A percentile compares a stretch with the other conserved stretches of the same genome.
These are phyloP conservation scores for Acleris literana DNA, from an alignment of 2,888 invertebrate species.

Conservation along the genomic window DNA sequence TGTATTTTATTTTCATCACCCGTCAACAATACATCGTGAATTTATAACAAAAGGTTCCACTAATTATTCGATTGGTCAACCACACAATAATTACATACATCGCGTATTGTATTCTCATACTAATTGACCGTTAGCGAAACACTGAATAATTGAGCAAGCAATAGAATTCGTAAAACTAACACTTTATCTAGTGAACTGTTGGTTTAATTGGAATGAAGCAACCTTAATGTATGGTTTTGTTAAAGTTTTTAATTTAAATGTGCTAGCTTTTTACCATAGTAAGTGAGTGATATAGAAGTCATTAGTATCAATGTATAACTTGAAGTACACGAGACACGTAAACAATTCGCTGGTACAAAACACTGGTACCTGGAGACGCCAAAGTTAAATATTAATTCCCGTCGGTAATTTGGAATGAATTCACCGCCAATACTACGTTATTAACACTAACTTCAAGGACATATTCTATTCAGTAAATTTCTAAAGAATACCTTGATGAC, in stretches of 20 bases:
- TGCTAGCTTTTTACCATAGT: too few species aligned
- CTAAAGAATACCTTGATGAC: too few species aligned
- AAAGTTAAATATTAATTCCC: too few species aligned
- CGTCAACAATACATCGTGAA: conserved; percentile 15
- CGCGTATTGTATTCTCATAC: conserved; percentile 14
- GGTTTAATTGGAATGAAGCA: conserved; percentile 19
- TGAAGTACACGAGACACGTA: too few species aligned
- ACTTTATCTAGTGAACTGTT: conserved; percentile 10
- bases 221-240: background rate
- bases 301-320: too few species aligned
- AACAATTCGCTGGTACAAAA: too few species aligned
- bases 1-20: conserved; percentile 8
- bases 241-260: background rate
- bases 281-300: too few species aligned
- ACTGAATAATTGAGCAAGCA: conserved; percentile 15
- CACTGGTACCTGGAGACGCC: too few species aligned
- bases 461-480: too few species aligned
- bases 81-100: conserved; percentile 11
- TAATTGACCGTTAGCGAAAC: conserved; percentile 32
- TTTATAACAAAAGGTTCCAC: conserved; percentile 14
- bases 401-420: too few species aligned
- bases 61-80: conserved; percentile 20
- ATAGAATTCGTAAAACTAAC: conserved; percentile 8
- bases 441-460: too few species aligned
- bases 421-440: too few species aligned